Evolutionary conservation across 1,140 invertebrate species (phyloP), one percentile per base, ranked within the genome.

Genomic region (Carcinoscorpius rotundicauda): DNA sequence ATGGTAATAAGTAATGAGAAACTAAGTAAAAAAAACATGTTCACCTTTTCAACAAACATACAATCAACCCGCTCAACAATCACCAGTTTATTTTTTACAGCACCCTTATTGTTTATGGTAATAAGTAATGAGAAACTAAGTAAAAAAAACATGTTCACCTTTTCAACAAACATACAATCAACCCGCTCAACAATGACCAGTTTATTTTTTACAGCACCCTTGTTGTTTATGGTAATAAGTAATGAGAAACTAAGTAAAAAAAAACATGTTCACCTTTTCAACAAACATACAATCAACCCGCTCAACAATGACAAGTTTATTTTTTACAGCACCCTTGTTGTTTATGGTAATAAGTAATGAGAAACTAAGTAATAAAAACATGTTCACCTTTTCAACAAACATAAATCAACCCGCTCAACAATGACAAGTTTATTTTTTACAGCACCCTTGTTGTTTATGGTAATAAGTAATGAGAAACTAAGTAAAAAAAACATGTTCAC

Each of bases 281-380:
- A 96, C 84, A 76, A 98, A 99, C 79, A 95, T 96, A 76, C 96
- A 98, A 71, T 87, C 86, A 1, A 94, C 93, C 49, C 96, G 81
- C 73, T 87, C 84, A 58, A 94, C n/a, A n/a, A n/a, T n/a, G n/a
- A n/a, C n/a, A n/a, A 98, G 91, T 70, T 87, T 87, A 4, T 86
- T 89, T 62, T 76, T 77, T 0, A 95, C 71, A 48, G 78, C 76
- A 29, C 4, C 51, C 0, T 75, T 73, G 74, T 93, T 89, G 10
- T 77, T 72, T 4, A 90, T 72, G n/a, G 82, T 73, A 0, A 29
- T 29, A 29, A 29, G 29, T 29, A 29, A 29, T 29, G 2, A 29
- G 29, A 29, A 29, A 29, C 29, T 29, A 29, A 29, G 29, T 29
- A 29, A 29, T 29, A 29, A 63, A 9, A 29, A 51, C 6, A 58